These are phyloP conservation scores for Thecocarcelia acutangulata DNA, from an alignment of 2,888 invertebrate genomes.

Conservation along the genomic window DNA sequence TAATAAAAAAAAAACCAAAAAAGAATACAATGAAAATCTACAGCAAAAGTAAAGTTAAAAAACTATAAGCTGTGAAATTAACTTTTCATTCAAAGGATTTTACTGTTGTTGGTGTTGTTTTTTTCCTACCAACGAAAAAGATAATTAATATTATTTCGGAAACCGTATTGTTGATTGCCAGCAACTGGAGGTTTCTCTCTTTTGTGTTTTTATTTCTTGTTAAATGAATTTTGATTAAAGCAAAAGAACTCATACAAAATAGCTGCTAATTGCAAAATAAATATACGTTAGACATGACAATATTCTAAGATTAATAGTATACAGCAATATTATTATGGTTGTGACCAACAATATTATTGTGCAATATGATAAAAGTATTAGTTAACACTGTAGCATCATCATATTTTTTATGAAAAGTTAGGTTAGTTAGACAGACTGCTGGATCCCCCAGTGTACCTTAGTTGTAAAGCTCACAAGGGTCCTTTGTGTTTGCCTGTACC, in stretches of 20 bases:
- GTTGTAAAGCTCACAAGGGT: too few relatives aligned
- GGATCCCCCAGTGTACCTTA: too few relatives aligned
- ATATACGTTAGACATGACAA: too few relatives aligned
- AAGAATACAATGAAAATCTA: constrained; percentile 14
- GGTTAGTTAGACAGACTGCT: too few relatives aligned
- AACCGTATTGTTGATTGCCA: constrained; percentile 34
- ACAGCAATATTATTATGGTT: too few relatives aligned
- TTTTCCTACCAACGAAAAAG: constrained; percentile 24
- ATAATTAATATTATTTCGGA: constrained; percentile 60
- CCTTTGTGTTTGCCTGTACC: too few relatives aligned
- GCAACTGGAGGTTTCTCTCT: constrained; percentile 2
- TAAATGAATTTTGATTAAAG: constrained; percentile 36
- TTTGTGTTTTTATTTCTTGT: constrained; percentile 35
- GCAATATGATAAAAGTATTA: too few relatives aligned
- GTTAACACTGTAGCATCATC: too few relatives aligned
- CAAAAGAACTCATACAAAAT: neutral
- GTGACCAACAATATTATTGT: too few relatives aligned
- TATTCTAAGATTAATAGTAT: too few relatives aligned
- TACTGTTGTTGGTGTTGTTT: neutral
- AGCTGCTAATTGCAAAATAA: too few relatives aligned
- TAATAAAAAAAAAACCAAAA: constrained; percentile 5
- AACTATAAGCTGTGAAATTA: constrained; percentile 68
- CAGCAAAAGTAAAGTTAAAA: constrained; percentile 36
- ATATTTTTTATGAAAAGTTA: too few relatives aligned
- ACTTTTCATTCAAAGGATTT: constrained; percentile 51